Evolutionary conservation across 64 coral and sea anemone species (phyloP), one percentile per base, ranked within the genome.

Genomic region (Acropora tenuis): DNA sequence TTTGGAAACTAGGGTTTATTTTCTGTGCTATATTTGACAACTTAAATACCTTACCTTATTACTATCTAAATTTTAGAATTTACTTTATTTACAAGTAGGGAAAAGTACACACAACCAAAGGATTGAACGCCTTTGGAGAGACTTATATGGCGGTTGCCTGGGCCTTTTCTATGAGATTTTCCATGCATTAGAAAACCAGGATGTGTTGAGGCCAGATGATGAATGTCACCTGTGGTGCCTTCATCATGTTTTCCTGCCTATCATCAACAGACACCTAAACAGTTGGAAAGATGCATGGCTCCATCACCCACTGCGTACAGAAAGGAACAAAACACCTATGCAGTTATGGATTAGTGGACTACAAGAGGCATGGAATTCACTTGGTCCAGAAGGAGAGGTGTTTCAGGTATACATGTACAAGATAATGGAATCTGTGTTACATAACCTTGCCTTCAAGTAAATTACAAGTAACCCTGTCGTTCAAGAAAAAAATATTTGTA

Each of bases 151-250:
- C 47, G 93, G 88, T 8, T 94, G 93, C 50, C 46, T 87, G 2
- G 1, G 69, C 42, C 61, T 94, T 11, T 94, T 94, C 47, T 90
- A 87, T 57, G 44, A 90, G 46, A 20, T 90, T 15, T 94, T 94
- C 66, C 85, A 90, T 60, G 73, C 67, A 4, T 40, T 94, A 15
- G 93, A 94, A 73, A 68, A 53, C 18, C 43, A 76, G 11, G 66
- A 57, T 60, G 43, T 88, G 50, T 72, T 94, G 2, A 74, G 82
- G 46, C 86, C 92, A 44, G 60, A 61, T 75, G 76, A 89, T 94
- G 92, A 94, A 69, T 52, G 43, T 40, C 92, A 94, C 46, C 59
- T 94, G 19, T 94, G 92, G 92, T 94, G 92, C 68, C 50, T 94
- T 5, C 87, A 94, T 89, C 78, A 67, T 77, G 80, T 90, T 4